Conservation (phyloP, 2,113 vertebrate species). For the Chinchilla lanigera region DNA sequence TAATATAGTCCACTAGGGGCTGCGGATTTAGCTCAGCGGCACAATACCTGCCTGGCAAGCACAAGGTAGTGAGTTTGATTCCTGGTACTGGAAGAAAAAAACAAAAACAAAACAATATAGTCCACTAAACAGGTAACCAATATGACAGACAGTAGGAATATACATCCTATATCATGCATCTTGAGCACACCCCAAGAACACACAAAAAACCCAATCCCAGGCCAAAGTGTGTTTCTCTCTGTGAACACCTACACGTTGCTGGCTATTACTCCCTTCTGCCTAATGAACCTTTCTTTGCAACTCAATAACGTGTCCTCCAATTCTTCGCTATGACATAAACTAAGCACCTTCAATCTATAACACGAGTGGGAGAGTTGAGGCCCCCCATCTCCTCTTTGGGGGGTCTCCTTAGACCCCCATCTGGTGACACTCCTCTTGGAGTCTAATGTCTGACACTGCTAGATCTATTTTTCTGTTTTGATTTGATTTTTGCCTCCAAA, state of each 20-base stretch:
- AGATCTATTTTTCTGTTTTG: background rate
- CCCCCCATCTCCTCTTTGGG: background rate
- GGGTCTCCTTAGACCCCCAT: background rate
- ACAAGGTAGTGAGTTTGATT: too few relatives aligned
- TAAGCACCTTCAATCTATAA: background rate
- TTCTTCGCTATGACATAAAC: background rate
- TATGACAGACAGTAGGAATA: background rate
- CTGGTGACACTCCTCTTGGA: background rate
- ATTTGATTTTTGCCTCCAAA: background rate
- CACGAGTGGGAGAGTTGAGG: background rate
- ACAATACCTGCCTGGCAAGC: too few relatives aligned
- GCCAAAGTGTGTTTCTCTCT: background rate
- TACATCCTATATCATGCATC: background rate
- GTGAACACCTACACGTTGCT: background rate
- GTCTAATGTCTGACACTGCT: background rate
- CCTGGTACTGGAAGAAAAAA: too few relatives aligned
- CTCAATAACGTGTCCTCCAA: background rate
- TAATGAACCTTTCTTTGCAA: background rate
- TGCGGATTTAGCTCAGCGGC: too few relatives aligned
- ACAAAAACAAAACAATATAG: too few relatives aligned
- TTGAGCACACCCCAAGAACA: background rate
- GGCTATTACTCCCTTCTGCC: background rate
- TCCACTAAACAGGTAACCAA: background rate
- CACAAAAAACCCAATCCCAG: background rate
- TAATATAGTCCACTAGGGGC: background rate